phyloP scores from a whole-genome alignment of 2,888 invertebrate genomes.

The Rutpela maculata region DNA sequence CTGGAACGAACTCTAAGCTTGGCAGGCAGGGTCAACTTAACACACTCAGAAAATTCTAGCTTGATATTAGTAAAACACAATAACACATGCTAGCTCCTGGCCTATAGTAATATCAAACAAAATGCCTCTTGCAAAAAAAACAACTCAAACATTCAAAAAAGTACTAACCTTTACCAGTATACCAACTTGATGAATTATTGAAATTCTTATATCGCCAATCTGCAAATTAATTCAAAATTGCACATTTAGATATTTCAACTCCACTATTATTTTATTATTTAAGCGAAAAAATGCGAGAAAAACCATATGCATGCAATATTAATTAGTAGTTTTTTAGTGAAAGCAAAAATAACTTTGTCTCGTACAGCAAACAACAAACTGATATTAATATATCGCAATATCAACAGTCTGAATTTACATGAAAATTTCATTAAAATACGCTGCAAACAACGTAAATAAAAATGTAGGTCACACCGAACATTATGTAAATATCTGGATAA shows the following conservation, averaged over 20 bases:
- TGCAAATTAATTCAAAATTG: conserved; percentile 40
- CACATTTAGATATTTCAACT: conserved; percentile 25
- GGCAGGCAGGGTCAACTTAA: too few relatives aligned
- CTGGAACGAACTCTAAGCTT: too few relatives aligned
- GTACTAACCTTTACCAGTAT: conserved; percentile 45
- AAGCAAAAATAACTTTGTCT: not conserved
- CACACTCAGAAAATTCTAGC: too few relatives aligned
- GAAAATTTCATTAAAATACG: not conserved
- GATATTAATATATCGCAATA: not conserved
- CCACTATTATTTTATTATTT: conserved; percentile 6
- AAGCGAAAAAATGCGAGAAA: conserved; percentile 19
- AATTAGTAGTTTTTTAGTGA: conserved; percentile 14
- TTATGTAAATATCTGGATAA: not conserved
- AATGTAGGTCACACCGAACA: not conserved
- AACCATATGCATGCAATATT: conserved; percentile 16
- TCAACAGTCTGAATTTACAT: not conserved
- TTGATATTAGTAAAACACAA: too few relatives aligned
- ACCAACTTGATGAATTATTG: conserved; percentile 46
- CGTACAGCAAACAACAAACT: not conserved
- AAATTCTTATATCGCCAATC: conserved; percentile 49
- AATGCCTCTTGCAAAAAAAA: not conserved
- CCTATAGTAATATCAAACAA: not conserved
- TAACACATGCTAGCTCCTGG: too few relatives aligned
- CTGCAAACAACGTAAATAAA: not conserved
- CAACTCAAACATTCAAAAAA: conserved; percentile 14